Conservation (phyloP, 2,888 invertebrate species). For the Ophioninae sp. region DNA sequence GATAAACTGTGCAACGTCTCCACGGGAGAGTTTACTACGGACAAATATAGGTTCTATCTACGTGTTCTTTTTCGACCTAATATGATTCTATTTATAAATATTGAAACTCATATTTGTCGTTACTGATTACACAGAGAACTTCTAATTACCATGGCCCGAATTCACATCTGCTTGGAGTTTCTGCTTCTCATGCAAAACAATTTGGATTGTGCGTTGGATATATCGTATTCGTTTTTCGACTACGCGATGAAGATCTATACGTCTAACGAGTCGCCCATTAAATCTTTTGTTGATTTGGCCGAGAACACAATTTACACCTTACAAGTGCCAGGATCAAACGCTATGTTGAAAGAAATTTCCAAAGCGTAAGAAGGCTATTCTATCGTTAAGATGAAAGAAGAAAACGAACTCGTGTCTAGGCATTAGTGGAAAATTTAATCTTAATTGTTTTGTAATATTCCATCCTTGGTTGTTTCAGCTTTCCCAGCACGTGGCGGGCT, state of each 20-base stretch:
- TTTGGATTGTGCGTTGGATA: conserved; percentile 69
- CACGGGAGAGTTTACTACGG: conserved; percentile 66
- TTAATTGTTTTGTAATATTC: not conserved
- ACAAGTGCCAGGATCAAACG: conserved; percentile 62
- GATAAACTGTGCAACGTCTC: conserved; percentile 65
- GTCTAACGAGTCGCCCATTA: conserved; percentile 67
- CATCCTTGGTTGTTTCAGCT: conserved; percentile 43
- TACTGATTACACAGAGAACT: conserved; percentile 68
- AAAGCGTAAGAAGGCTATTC: conserved; percentile 64
- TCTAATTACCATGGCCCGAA: conserved; percentile 70
- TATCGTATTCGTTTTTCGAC: conserved; percentile 68
- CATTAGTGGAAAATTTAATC: not conserved
- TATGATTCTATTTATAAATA: not conserved
- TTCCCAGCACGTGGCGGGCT: conserved; percentile 64
- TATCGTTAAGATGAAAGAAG: not conserved
- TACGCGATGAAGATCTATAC: conserved; percentile 69
- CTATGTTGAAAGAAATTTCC: conserved; percentile 63
- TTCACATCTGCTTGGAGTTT: conserved; percentile 75
- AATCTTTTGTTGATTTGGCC: conserved; percentile 62
- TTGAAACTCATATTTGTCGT: not conserved
- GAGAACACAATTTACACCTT: conserved; percentile 67
- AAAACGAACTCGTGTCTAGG: not conserved
- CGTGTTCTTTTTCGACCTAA: not conserved
- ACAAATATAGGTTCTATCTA: conserved; percentile 63
- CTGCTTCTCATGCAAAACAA: conserved; percentile 71